Conservation (phyloP, 2,888 invertebrate species). For the Acanthoscelides obtectus region DNA sequence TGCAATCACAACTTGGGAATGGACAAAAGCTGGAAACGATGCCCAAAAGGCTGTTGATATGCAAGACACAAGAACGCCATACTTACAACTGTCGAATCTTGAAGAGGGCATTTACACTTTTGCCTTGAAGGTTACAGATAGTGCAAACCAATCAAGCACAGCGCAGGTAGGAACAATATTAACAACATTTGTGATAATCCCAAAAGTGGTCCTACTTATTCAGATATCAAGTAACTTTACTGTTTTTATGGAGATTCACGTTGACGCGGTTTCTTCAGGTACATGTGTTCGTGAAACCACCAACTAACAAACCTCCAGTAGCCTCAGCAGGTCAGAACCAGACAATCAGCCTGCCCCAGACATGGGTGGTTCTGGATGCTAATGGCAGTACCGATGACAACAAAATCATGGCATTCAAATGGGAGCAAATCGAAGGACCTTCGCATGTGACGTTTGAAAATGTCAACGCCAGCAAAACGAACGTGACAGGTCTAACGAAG, state of each 20-base stretch:
- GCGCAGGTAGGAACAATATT: slow-evolving; percentile 48
- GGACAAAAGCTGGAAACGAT: slow-evolving; percentile 87
- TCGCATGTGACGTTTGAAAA: slow-evolving; percentile 53
- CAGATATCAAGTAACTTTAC: too few species aligned
- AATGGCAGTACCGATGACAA: slow-evolving; percentile 70
- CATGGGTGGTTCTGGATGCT: slow-evolving; percentile 76
- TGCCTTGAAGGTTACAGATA: slow-evolving; percentile 87
- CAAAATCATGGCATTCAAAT: slow-evolving; percentile 74
- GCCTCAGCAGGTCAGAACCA: slow-evolving; percentile 62
- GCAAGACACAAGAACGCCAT: slow-evolving; percentile 91
- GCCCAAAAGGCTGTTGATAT: slow-evolving; percentile 90
- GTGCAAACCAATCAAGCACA: slow-evolving; percentile 80
- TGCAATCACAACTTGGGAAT: slow-evolving; percentile 90
- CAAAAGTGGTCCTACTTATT: slow-evolving; percentile 1
- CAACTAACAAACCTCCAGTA: slow-evolving; percentile 77
- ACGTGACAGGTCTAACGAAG: slow-evolving; percentile 75
- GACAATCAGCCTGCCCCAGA: slow-evolving; percentile 79
- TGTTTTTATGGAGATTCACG: too few species aligned
- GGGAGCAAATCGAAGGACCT: slow-evolving; percentile 75
- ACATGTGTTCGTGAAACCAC: slow-evolving; percentile 89
- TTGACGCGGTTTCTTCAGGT: slow-evolving; percentile 60
- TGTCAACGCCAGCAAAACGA: slow-evolving; percentile 53
- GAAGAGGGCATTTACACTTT: slow-evolving; percentile 94
- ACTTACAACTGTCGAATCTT: slow-evolving; percentile 78
- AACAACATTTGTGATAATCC: too few species aligned